Conservation (phyloP, 2,888 invertebrate species). For the Adela reaumurella region DNA sequence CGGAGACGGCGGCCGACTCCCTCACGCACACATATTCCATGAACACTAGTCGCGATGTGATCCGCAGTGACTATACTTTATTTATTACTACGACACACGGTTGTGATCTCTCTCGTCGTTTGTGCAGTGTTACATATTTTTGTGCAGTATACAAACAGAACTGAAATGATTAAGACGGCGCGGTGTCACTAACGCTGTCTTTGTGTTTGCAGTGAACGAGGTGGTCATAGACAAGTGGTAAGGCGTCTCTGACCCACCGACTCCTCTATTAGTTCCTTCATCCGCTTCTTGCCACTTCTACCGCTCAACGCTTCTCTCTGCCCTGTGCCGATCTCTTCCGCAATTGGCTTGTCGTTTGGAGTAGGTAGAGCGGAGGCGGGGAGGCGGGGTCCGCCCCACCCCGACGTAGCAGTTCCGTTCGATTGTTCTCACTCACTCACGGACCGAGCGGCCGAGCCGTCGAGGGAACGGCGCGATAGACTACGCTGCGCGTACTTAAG, state of each 20-base stretch:
- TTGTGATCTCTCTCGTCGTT: constrained; percentile 35
- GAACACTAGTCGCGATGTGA: constrained; percentile 55
- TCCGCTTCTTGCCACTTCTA: constrained; percentile 46
- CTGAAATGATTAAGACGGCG: no score
- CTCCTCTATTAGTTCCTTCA: constrained; percentile 37
- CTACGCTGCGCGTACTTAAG: constrained; percentile 54
- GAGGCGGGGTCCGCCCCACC: constrained; percentile 17
- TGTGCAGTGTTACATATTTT: not conserved
- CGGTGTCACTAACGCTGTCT: constrained; percentile 37
- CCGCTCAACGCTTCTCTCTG: constrained; percentile 32
- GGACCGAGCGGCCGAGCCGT: constrained; percentile 29
- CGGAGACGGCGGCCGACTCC: constrained; percentile 38
- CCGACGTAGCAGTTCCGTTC: not conserved
- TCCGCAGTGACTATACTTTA: constrained; percentile 53
- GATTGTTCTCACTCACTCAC: not conserved
- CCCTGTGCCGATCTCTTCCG: constrained; percentile 22
- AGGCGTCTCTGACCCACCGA: constrained; percentile 32
- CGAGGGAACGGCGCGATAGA: constrained; percentile 54
- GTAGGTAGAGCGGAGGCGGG: constrained; percentile 14
- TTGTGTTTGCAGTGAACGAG: constrained; percentile 67
- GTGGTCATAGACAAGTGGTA: constrained; percentile 69
- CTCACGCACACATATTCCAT: constrained; percentile 50
- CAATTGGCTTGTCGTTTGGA: constrained; percentile 19
- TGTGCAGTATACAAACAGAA: no score
- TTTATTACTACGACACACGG: constrained; percentile 37